Conservation (phyloP, 1,140 invertebrate species). For the Drosophila baimaii region DNA sequence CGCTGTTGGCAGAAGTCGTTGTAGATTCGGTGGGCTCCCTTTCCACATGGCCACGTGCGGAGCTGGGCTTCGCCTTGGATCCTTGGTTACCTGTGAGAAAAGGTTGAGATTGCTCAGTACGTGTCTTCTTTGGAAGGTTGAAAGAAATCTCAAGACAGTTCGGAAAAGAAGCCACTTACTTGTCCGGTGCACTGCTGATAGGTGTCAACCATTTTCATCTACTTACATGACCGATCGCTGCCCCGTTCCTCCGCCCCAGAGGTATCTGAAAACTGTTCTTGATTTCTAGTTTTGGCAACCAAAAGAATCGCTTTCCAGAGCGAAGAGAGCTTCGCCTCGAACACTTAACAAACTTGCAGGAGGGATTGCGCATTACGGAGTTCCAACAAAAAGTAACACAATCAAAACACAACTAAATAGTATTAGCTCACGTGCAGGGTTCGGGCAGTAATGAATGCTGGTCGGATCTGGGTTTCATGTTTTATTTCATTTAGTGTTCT, state of each 20-base stretch:
- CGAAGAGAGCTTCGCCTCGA: slow-evolving; percentile 15
- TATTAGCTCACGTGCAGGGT: slow-evolving; percentile 62
- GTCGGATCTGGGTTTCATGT: slow-evolving; percentile 22
- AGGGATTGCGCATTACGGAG: slow-evolving; percentile 18
- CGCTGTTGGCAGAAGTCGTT: slow-evolving; percentile 16
- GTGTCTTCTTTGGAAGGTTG: not conserved
- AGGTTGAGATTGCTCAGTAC: not conserved
- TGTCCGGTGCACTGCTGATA: slow-evolving; percentile 9
- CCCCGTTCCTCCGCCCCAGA: slow-evolving; percentile 9
- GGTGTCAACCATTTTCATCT: not conserved
- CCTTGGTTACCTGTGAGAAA: slow-evolving; percentile 55
- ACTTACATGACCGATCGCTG: slow-evolving; percentile 31
- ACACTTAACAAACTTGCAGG: slow-evolving; percentile 59
- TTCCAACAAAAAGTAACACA: slow-evolving; percentile 52
- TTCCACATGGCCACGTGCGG: slow-evolving; percentile 56
- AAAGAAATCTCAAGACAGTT: not conserved
- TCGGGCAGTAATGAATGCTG: slow-evolving; percentile 23
- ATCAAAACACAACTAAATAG: slow-evolving; percentile 33
- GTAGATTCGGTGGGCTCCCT: not conserved
- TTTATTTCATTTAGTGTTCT: slow-evolving; percentile 49
- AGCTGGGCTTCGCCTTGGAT: slow-evolving; percentile 38
- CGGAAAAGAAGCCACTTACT: slow-evolving; percentile 47
- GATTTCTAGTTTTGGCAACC: slow-evolving; percentile 68
- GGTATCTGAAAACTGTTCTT: slow-evolving; percentile 61
- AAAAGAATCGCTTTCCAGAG: slow-evolving; percentile 61